phyloP scores from a whole-genome alignment of 2,113 vertebrate genomes.

The Phoxinus phoxinus region DNA sequence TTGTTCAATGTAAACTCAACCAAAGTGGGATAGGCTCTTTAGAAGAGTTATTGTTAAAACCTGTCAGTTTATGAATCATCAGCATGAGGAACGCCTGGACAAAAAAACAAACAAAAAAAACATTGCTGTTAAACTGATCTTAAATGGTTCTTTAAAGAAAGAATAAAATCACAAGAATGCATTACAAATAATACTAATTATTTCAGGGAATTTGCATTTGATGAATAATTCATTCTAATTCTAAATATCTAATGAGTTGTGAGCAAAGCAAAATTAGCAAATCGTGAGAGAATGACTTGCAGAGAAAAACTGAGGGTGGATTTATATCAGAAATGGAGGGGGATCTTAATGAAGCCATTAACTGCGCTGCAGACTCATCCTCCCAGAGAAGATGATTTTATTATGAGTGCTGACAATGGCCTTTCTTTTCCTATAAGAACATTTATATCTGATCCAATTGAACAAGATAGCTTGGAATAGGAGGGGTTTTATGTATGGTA shows the following conservation, averaged over 20 bases:
- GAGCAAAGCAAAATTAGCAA: not conserved
- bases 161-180: not conserved
- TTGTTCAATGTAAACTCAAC: not conserved
- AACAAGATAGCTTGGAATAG: not conserved
- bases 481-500: not conserved
- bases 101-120: not conserved
- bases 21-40: not conserved
- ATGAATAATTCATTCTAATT: not conserved
- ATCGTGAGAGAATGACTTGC: not conserved
- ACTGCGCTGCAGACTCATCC: conserved; percentile 46
- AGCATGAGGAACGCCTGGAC: not conserved
- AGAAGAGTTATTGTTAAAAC: not conserved
- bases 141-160: not conserved
- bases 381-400: conserved; percentile 31
- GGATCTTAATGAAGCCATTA: conserved; percentile 54
- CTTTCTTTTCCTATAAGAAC: not conserved
- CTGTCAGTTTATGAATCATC: conserved; percentile 4
- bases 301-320: conserved; percentile 28
- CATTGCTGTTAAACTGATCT: not conserved
- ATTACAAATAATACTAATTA: not conserved
- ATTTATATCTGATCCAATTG: not conserved
- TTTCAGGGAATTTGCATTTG: not conserved
- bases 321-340: conserved; percentile 55
- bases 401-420: conserved; percentile 41
- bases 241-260: not conserved